A percentile compares a stretch with the other conserved stretches of the same genome.
These are phyloP conservation scores for Drosophila dunni DNA, from an alignment of 1,140 invertebrate genomes.

Conservation along the genomic window DNA sequence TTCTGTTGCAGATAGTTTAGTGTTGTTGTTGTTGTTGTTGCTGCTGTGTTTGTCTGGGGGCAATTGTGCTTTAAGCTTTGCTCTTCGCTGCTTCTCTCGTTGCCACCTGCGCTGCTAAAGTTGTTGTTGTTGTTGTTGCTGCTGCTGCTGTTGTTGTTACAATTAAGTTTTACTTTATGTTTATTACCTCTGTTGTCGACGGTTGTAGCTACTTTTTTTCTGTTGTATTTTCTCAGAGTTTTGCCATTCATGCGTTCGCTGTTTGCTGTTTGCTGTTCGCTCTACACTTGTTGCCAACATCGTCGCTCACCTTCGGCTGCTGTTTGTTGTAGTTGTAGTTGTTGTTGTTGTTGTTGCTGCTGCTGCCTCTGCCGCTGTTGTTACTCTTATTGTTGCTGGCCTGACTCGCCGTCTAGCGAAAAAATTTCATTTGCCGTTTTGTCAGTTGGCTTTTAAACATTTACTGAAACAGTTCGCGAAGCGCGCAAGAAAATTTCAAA, in stretches of 20 bases:
- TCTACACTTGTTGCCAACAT: slow-evolving; percentile 43
- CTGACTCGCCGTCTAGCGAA: slow-evolving; percentile 30
- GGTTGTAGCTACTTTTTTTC: slow-evolving; percentile 14
- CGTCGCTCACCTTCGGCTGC: slow-evolving; percentile 68
- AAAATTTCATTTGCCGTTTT: slow-evolving; percentile 73
- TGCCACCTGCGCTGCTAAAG: slow-evolving; percentile 36
- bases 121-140: slow-evolving; percentile 24
- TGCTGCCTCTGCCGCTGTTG: slow-evolving; percentile 22
- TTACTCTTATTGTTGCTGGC: slow-evolving; percentile 28
- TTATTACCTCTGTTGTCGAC: slow-evolving; percentile 63
- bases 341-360: neutral
- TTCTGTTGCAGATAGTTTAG: slow-evolving; percentile 59
- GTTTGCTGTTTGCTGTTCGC: slow-evolving; percentile 13
- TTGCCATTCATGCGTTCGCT: slow-evolving; percentile 60
- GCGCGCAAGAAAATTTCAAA: slow-evolving; percentile 52
- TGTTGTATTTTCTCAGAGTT: slow-evolving; percentile 48
- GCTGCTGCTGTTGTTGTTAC: slow-evolving; percentile 56
- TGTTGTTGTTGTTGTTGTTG: slow-evolving; percentile 22
- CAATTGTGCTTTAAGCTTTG: slow-evolving; percentile 43
- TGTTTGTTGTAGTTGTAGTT: slow-evolving; percentile 4
- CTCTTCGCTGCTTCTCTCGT: slow-evolving; percentile 46
- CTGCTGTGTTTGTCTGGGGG: slow-evolving; percentile 35
- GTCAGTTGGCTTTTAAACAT: slow-evolving; percentile 84
- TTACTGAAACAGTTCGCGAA: slow-evolving; percentile 78
- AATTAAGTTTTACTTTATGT: slow-evolving; percentile 83